A percentile compares a stretch with the other conserved stretches of the same genome.
Conservation (phyloP, 2,888 invertebrate species). For the Lycaena phlaeas region DNA sequence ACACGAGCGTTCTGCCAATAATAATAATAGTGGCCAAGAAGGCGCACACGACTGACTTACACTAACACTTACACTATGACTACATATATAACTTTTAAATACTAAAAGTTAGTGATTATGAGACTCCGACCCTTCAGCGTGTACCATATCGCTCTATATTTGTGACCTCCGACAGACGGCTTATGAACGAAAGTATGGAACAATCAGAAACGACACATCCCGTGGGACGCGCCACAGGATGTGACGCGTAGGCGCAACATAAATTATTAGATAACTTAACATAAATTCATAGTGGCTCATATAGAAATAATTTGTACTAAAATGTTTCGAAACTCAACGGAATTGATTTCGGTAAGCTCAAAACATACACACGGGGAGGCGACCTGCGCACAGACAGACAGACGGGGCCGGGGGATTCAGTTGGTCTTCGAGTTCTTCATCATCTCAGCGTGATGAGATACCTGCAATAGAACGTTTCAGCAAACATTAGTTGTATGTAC, state of each 20-base stretch:
- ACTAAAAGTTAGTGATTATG: slow-evolving; percentile 36
- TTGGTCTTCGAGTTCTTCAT: slow-evolving; percentile 23
- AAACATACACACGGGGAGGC: too few species aligned
- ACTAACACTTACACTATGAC: slow-evolving; percentile 32
- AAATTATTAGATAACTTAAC: slow-evolving; percentile 12
- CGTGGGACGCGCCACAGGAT: too few species aligned
- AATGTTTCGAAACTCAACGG: slow-evolving; percentile 20
- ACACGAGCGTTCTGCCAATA: slow-evolving; percentile 21
- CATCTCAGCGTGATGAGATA: slow-evolving; percentile 31
- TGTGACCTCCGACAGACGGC: neutral
- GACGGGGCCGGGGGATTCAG: too few species aligned
- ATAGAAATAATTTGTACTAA: slow-evolving; percentile 40
- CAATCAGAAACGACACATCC: too few species aligned
- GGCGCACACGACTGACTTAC: slow-evolving; percentile 23
- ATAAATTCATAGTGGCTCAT: slow-evolving; percentile 14
- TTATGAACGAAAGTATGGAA: too few species aligned
- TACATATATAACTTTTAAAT: slow-evolving; percentile 33
- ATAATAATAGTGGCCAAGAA: slow-evolving; percentile 34
- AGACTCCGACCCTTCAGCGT: slow-evolving; percentile 35
- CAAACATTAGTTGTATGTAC: too few species aligned
- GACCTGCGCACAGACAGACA: too few species aligned
- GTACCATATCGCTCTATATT: neutral
- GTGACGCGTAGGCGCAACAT: too few species aligned
- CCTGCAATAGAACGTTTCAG: too few species aligned
- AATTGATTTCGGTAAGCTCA: slow-evolving; percentile 14